Percentiles rank a stretch among this genome's conserved stretches.
Evolutionary conservation across 2,888 invertebrate genomes (phyloP).

Genomic region (Brachypalpus laphriformis): DNA sequence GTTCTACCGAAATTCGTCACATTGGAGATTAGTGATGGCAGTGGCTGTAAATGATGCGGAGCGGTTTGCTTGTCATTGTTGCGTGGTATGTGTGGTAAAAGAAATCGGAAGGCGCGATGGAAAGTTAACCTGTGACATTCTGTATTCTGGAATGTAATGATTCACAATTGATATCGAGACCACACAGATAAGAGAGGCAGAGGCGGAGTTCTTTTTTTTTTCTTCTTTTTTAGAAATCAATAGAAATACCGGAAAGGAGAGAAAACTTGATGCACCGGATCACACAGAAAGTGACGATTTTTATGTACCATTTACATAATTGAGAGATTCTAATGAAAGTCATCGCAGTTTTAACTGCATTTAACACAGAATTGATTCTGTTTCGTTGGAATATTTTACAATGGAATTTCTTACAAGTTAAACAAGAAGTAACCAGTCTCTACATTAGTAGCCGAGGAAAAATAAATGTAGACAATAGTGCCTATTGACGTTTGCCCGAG

Average conservation of each 20-base stretch:
- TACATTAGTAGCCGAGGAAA: no score
- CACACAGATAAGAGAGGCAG: conserved; percentile 12
- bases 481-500: no score
- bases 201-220: neutral
- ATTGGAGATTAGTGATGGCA: conserved; percentile 39
- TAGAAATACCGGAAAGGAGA: neutral
- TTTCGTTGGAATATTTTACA: no score
- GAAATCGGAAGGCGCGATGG: conserved; percentile 42
- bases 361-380: no score
- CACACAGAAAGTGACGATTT: neutral
- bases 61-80: conserved; percentile 17
- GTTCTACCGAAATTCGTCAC: conserved; percentile 36
- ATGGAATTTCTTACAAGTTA: no score
- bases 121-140: conserved; percentile 55
- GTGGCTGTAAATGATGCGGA: conserved; percentile 13
- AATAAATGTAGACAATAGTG: no score
- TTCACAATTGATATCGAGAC: conserved; percentile 14
- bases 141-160: conserved; percentile 32
- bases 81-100: conserved; percentile 3
- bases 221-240: neutral
- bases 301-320: neutral
- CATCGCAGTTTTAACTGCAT: no score
- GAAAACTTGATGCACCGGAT: neutral
- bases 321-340: neutral
- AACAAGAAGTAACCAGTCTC: no score